Evolutionary conservation across 2,797 vertebrate genomes (phyloP), one percentile per base, ranked within the genome.

Genomic region (Schizothorax lantsangensis): DNA sequence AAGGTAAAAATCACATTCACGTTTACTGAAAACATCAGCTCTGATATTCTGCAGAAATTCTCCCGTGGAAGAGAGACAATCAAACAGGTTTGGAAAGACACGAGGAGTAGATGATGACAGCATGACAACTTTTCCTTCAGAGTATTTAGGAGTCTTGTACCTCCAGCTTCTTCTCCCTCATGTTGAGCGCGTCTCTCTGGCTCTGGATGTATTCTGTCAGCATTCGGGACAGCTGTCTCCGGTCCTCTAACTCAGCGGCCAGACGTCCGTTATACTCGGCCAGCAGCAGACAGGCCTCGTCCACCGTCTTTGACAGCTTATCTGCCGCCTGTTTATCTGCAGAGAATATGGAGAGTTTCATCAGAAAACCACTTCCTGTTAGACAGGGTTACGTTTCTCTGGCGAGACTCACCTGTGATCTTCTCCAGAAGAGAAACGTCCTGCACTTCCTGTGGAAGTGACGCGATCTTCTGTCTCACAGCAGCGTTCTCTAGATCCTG

Each of bases 401-500:
- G 6, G 23, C 0, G 30, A 19, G 36, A 30, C 86, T 80, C 89
- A 98, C 98, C 98, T 91, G 97, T 98, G 90, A 99, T 99, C 93
- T 99, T 99, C 93, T 99, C 98, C 86, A 99, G 92, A 14, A 99
- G 94, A 1, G 98, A 99, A 74, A 99, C 98, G 68, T 99, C 98
- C 86, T 99, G 98, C 19, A 99, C 98, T 92, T 99, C 98, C 93
- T 99, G 98, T 4, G 98, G 98, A 87, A 99, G 93, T 0, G 98
- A 99, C 47, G 98, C 98, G 49, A 99, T 99, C 92, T 98, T 99
- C 94, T 99, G 98, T 85, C 98, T 96, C 73, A 99, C 98, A 0
- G 98, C 96, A 2, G 98, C 98, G 3, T 99, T 99, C 93, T 99
- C 98, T 85, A 99, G 91, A 89, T 99, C 98, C 91, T 99, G 98